Percentiles rank a stretch among this genome's conserved stretches.
phyloP scores from a whole-genome alignment of 2,888 invertebrate genomes.

The Spisula solida region DNA sequence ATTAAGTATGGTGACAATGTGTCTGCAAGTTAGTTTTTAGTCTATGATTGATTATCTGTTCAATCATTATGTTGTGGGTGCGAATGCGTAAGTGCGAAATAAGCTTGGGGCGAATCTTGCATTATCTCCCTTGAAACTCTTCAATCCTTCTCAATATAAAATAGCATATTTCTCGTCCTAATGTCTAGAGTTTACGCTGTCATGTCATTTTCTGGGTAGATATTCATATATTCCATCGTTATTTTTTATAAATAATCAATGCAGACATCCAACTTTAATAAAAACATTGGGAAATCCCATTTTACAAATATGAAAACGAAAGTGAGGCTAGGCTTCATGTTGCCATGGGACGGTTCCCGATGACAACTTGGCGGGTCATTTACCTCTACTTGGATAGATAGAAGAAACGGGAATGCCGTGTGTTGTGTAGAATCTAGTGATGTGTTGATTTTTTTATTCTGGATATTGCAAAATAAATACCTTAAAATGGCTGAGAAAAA shows the following conservation, averaged over 20 bases:
- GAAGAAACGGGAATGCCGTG: neutral
- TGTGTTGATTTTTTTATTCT: conserved; percentile 27
- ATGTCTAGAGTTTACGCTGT: neutral
- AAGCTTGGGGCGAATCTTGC: neutral
- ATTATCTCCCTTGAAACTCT: conserved; percentile 25
- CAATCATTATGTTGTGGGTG: neutral
- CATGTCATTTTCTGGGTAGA: neutral
- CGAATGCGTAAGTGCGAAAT: neutral
- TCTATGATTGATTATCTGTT: too few relatives aligned
- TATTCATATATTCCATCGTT: neutral
- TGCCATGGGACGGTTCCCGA: conserved; percentile 80
- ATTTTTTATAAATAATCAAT: neutral
- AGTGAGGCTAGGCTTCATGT: conserved; percentile 71
- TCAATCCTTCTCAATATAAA: neutral
- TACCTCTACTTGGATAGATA: neutral
- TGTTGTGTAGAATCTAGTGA: neutral
- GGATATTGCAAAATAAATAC: conserved; percentile 5
- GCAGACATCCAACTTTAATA: neutral
- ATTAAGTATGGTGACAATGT: too few relatives aligned
- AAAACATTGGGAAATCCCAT: neutral
- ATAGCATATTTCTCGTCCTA: neutral
- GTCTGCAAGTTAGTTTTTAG: too few relatives aligned
- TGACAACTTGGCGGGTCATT: conserved; percentile 74
- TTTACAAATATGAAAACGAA: conserved; percentile 7
- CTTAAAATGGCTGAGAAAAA: conserved; percentile 79